Conservation (phyloP, 1,140 invertebrate species). For the Drosophila bocqueti region DNA sequence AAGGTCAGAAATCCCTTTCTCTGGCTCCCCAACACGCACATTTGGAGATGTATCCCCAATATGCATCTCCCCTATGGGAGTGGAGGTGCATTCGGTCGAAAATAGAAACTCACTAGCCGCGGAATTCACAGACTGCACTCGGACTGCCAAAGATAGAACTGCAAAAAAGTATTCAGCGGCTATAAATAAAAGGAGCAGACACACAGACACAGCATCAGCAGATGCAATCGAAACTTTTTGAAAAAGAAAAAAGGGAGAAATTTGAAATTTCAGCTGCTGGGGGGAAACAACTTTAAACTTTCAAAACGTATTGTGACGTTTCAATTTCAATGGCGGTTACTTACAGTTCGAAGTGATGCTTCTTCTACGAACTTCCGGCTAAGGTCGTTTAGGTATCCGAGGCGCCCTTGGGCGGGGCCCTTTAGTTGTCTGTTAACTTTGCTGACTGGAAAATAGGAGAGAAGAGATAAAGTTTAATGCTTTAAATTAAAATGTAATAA, state of each 20-base stretch:
- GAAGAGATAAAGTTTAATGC: background rate
- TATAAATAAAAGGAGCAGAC: slow-evolving; percentile 55
- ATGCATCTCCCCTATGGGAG: slow-evolving; percentile 42
- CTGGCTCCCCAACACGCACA: background rate
- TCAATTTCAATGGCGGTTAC: slow-evolving; percentile 35
- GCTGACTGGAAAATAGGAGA: slow-evolving; percentile 40
- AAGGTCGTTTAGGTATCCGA: slow-evolving; percentile 57
- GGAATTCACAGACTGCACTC: slow-evolving; percentile 47
- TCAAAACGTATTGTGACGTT: slow-evolving; percentile 43
- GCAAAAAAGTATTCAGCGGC: slow-evolving; percentile 36
- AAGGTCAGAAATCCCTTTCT: slow-evolving; percentile 44
- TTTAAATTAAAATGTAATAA: background rate
- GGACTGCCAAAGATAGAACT: slow-evolving; percentile 47
- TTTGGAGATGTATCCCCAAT: background rate
- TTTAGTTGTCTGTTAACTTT: slow-evolving; percentile 68
- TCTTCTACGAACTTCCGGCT: slow-evolving; percentile 27
- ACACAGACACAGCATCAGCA: slow-evolving; percentile 4
- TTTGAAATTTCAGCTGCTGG: slow-evolving; percentile 15
- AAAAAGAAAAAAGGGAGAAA: background rate
- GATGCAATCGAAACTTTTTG: slow-evolving; percentile 55
- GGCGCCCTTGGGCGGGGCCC: slow-evolving; percentile 69
- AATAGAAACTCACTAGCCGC: slow-evolving; percentile 47
- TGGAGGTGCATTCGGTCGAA: slow-evolving; percentile 23
- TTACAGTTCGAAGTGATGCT: slow-evolving; percentile 27
- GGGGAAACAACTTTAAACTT: slow-evolving; percentile 15